Evolutionary conservation across 2,888 invertebrate species (phyloP).

Genomic region (Eugnorisma glareosa): DNA sequence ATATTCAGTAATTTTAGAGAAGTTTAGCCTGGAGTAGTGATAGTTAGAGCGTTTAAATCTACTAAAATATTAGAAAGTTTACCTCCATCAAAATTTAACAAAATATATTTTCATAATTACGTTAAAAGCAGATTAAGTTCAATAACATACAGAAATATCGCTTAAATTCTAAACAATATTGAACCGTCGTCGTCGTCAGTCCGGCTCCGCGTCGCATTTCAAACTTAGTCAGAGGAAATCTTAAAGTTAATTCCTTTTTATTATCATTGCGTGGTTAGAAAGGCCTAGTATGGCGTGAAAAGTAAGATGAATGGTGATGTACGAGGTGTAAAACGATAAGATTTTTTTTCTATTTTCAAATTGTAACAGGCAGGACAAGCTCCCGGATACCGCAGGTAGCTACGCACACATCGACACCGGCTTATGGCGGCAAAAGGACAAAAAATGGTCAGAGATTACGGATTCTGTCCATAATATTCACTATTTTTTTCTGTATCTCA

Average conservation of each 20-base stretch:
- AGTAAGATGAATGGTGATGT: slow-evolving; percentile 75
- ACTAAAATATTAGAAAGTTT: slow-evolving; percentile 1
- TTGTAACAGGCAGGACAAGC: slow-evolving; percentile 80
- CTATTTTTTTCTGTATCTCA: slow-evolving; percentile 12
- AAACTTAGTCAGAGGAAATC: slow-evolving; percentile 8
- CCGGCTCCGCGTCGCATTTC: slow-evolving; percentile 9
- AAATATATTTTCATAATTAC: slow-evolving; percentile 53
- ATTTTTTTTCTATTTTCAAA: slow-evolving; percentile 81
- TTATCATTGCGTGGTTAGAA: slow-evolving; percentile 63
- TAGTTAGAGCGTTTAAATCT: slow-evolving; percentile 6
- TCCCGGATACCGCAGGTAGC: slow-evolving; percentile 88
- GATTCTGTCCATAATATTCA: slow-evolving; percentile 64
- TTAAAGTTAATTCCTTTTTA: slow-evolving; percentile 38
- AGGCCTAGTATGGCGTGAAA: slow-evolving; percentile 65
- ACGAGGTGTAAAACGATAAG: slow-evolving; percentile 80
- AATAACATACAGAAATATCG: slow-evolving; percentile 76
- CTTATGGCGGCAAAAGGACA: slow-evolving; percentile 76
- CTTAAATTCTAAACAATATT: slow-evolving; percentile 38
- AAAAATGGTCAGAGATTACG: slow-evolving; percentile 60
- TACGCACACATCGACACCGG: slow-evolving; percentile 80
- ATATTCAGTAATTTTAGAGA: slow-evolving; percentile 10
- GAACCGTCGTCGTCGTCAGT: background rate
- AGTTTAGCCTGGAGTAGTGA: background rate
- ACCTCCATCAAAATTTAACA: slow-evolving; percentile 27
- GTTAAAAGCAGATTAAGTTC: slow-evolving; percentile 74